Evolutionary conservation across 2,113 vertebrate genomes (phyloP).

Genomic region (Euleptes europaea): DNA sequence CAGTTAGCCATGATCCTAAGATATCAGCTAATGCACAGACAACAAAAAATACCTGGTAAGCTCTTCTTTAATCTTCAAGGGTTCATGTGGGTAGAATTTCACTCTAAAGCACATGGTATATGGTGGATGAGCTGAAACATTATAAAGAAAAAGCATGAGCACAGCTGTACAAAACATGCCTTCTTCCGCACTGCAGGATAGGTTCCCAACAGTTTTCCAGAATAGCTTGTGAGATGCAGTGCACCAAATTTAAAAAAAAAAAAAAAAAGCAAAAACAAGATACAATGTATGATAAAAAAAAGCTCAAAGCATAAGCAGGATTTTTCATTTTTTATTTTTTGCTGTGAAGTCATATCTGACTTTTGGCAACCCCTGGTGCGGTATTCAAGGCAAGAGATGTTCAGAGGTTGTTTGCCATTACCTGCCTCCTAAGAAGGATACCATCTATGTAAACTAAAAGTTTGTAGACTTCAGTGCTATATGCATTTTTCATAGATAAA

Average conservation of each 20-base stretch:
- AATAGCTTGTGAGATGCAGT: conserved; percentile 18
- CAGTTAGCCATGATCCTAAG: not conserved
- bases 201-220: not conserved
- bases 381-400: too few species aligned
- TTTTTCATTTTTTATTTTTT: too few species aligned
- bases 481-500: not conserved
- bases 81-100: conserved; percentile 98
- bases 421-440: not conserved
- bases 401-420: too few species aligned
- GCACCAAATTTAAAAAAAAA: conserved; percentile 37
- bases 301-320: conserved; percentile 1
- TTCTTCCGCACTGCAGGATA: conserved; percentile 34
- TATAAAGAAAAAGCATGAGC: conserved; percentile 73
- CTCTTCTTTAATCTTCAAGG: conserved; percentile 99
- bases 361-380: too few species aligned
- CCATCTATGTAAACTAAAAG: not conserved
- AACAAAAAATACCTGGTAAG: conserved; percentile 90
- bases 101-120: conserved; percentile 99
- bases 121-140: conserved; percentile 92
- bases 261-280: conserved; percentile 25
- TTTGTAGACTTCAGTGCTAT: not conserved
- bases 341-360: too few species aligned
- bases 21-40: conserved; percentile 43
- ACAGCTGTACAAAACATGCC: conserved; percentile 45
- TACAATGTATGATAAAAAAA: conserved; percentile 21